Percentiles rank a stretch among this genome's conserved stretches.
Evolutionary conservation across 2,113 vertebrate species (phyloP).

Genomic region (Ellobius talpinus): DNA sequence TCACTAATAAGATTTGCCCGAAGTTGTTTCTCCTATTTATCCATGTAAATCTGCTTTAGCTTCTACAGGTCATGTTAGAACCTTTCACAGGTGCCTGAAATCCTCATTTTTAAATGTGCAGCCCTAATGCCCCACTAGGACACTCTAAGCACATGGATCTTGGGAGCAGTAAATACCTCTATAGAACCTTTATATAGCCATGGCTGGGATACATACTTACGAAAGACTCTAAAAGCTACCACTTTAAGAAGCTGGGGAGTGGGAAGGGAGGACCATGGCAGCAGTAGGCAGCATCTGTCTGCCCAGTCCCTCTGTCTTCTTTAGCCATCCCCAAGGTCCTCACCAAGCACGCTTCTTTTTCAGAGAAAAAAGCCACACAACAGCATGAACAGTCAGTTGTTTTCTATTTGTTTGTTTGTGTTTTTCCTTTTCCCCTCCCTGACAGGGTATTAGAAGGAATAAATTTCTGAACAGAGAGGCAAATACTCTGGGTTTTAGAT

Average conservation of each 20-base stretch:
- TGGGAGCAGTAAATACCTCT: neutral
- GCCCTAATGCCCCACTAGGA: neutral
- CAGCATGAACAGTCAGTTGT: neutral
- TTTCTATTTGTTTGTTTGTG: neutral
- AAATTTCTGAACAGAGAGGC: neutral
- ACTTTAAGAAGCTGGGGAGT: neutral
- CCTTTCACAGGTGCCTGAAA: neutral
- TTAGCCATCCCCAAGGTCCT: too few relatives aligned
- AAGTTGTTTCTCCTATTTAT: neutral
- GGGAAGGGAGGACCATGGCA: neutral
- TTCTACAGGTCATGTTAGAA: neutral
- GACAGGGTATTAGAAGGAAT: neutral
- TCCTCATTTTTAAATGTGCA: neutral
- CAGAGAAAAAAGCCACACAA: neutral
- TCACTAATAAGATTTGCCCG: neutral
- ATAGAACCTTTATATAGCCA: neutral
- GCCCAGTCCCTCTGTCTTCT: neutral
- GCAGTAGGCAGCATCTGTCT: rapidly evolving
- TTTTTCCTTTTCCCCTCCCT: neutral
- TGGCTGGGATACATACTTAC: neutral
- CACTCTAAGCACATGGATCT: neutral
- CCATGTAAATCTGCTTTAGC: neutral
- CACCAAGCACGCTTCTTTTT: neutral
- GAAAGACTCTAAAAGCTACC: neutral
- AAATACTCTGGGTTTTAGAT: neutral